phyloP scores from a whole-genome alignment of 1,140 invertebrate species.

The Drosophila leontia region DNA sequence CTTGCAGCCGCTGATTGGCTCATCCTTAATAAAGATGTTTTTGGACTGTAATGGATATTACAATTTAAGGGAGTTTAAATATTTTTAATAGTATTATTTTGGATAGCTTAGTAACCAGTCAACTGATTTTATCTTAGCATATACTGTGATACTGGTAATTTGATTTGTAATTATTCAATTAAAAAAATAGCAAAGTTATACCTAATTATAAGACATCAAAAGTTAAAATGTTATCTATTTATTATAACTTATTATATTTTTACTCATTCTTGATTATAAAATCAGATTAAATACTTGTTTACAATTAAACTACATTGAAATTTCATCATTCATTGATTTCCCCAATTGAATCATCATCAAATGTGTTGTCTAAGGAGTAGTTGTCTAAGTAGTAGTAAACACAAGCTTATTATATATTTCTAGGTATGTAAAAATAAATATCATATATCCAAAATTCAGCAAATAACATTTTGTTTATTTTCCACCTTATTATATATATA shows the following conservation, averaged over 20 bases:
- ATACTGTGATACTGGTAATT: too few relatives aligned
- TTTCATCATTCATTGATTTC: not conserved
- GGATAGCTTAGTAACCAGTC: not conserved
- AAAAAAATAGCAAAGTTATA: too few relatives aligned
- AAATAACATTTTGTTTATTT: not conserved
- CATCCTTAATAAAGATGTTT: conserved; percentile 80
- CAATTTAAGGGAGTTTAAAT: not conserved
- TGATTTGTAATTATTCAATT: too few relatives aligned
- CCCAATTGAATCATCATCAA: not conserved
- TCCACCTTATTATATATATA: not conserved
- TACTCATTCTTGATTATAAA: conserved; percentile 1
- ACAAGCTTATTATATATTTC: not conserved
- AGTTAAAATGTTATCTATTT: not conserved
- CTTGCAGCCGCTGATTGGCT: conserved; percentile 75
- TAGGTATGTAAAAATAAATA: not conserved
- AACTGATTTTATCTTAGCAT: not conserved
- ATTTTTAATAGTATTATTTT: not conserved
- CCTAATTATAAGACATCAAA: not conserved
- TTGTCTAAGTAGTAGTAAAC: too few relatives aligned
- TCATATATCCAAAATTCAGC: too few relatives aligned
- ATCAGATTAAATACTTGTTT: not conserved
- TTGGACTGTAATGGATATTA: conserved; percentile 47
- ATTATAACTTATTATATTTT: not conserved
- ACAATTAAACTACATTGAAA: not conserved
- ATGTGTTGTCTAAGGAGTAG: too few relatives aligned